These are phyloP conservation scores for Ianthella basta DNA, from an alignment of 37 sponge, comb jelly and placozoan genomes.

Conservation along the genomic window DNA sequence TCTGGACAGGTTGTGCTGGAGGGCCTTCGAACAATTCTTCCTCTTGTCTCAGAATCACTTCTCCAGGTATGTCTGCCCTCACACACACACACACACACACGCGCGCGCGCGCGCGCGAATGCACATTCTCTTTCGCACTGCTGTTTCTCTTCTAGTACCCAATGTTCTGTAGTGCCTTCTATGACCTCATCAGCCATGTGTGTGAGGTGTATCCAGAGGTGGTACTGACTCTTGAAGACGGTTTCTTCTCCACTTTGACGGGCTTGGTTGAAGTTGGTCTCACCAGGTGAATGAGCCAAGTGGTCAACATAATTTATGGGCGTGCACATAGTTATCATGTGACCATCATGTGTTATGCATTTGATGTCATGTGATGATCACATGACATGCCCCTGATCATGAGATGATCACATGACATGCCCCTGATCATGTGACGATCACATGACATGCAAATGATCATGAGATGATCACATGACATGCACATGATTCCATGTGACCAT, in stretches of 20 bases:
- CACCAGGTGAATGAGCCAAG: constrained; percentile 17
- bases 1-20: constrained; percentile 57
- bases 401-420: background rate
- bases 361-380: background rate
- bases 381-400: background rate
- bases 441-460: background rate
- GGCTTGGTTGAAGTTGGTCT: constrained; percentile 49
- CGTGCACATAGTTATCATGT: no score
- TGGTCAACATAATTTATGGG: no score
- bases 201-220: constrained; percentile 62
- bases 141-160: constrained; percentile 49
- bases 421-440: background rate
- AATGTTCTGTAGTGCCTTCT: constrained; percentile 54
- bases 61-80: constrained; percentile 48
- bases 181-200: constrained; percentile 46
- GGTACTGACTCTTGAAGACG: constrained; percentile 21
- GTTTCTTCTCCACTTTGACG: constrained; percentile 11
- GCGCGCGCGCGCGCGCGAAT: no score
- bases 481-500: background rate
- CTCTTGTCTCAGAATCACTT: constrained; percentile 64
- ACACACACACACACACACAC: background rate
- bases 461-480: background rate
- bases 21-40: constrained; percentile 61
- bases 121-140: background rate
- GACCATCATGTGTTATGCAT: background rate